Evolutionary conservation across 2,797 vertebrate genomes (phyloP), one percentile per base, ranked within the genome.

Genomic region (Netta rufina): DNA sequence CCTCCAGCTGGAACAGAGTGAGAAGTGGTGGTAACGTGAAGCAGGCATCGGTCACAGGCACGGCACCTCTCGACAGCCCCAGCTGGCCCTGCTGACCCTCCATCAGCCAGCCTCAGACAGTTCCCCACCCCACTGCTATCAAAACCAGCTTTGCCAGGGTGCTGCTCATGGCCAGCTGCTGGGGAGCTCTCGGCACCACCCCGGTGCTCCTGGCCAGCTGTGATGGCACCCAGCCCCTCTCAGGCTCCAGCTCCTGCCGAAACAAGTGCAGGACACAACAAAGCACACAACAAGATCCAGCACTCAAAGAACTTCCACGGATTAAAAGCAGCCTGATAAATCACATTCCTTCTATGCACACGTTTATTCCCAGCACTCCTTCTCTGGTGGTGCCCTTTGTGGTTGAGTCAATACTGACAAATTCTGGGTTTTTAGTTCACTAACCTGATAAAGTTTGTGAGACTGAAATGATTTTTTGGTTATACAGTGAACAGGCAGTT

Each of bases 281-380:
- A 74, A 47, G 33, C 5, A 11, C 21, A 16, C 49, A 41, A 41
- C 49, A 41, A 41, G 13, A 24, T 11, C 33, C 15, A 5, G 15
- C 2, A 6, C 15, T 32, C 25, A 4, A 9, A 33, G 32, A 27
- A 33, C 9, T 25, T 45, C 39, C 4, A 6, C 0, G 1, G 45
- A 19, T 9, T 32, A 41, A 57, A 53, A 58, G 39, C 67, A 49
- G 33, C 49, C 17, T 13, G 19, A 30, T 64, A 11, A 47, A 19
- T 5, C 49, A 5, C 2, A 2, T 9, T 64, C 57, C n/a, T 39
- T n/a, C 11, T 22, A 0, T 3, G 27, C 33, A 28, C n/a, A 3
- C 4, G 2, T 25, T 19, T 21, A 28, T 28, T 32, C n/a, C 72
- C 74, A 72, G 53, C n/a, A 9, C 14, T 22, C 13, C 49, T 57